phyloP scores from a whole-genome alignment of 2,797 vertebrate species.

The Spatula clypeata region DNA sequence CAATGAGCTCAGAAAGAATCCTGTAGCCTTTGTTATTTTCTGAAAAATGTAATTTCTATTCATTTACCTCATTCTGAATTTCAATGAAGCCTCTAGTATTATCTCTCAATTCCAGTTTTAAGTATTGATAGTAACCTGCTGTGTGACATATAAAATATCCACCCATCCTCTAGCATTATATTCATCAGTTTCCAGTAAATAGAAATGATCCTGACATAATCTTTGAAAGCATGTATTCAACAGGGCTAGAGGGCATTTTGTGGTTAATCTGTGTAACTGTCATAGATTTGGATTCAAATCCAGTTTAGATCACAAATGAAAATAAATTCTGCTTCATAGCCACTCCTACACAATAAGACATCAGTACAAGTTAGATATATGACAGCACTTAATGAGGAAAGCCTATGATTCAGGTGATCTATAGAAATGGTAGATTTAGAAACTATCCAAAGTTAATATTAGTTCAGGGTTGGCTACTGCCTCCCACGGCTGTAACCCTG shows the following conservation, averaged over 20 bases:
- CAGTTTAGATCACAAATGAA: not conserved
- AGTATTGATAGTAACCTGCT: conserved; percentile 27
- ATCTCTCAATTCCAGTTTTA: conserved; percentile 43
- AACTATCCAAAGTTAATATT: not conserved
- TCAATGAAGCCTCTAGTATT: conserved; percentile 14
- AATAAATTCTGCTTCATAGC: not conserved
- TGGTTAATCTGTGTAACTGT: not conserved
- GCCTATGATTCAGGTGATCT: not conserved
- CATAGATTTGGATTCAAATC: not conserved
- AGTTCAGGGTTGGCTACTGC: not conserved
- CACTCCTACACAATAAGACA: not conserved
- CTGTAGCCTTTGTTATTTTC: not conserved
- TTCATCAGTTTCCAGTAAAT: conserved; percentile 19
- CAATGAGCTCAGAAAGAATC: conserved; percentile 21
- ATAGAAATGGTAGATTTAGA: not conserved
- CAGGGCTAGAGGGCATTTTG: not conserved
- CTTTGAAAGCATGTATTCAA: not conserved
- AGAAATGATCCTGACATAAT: not conserved
- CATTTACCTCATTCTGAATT: conserved; percentile 49
- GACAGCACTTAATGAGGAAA: not conserved
- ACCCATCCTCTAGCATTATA: not conserved
- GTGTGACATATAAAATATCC: not conserved
- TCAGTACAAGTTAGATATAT: not conserved
- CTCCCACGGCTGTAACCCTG: not conserved
- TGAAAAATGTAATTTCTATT: conserved; percentile 16